Evolutionary conservation across 2,888 invertebrate species (phyloP), one percentile per base, ranked within the genome.

Genomic region (Aplocera efformata): DNA sequence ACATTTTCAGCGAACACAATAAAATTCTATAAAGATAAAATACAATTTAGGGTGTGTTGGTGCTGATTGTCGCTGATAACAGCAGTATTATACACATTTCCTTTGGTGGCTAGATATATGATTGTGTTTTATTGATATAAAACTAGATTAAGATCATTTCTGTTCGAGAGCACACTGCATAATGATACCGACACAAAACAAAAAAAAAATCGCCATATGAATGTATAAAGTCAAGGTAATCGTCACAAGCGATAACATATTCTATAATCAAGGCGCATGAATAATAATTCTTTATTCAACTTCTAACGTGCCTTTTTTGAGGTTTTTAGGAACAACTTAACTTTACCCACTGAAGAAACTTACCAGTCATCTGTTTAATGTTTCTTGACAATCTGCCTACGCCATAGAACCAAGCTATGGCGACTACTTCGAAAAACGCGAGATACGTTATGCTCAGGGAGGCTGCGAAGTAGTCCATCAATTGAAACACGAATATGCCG

Each of bases 391-490:
- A 79, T 58, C 94, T 90, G 40, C 91, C 91, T 0, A 94, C 94
- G 23, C 97, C 97, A 69, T 97, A 98, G 69, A 96, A 94, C 97
- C 97, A 98, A 3, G 96, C 92, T 46, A 98, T 92, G 6, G 94
- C 97, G 36, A 97, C 94, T 32, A 96, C 94, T 90, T 98, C 97
- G 67, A 97, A 97, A 80, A 98, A 97, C 22, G 97, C 97, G 53
- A 97, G 90, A 71, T 96, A 97, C 85, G 97, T 94, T 35, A 97
- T 94, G 38, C 97, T 95, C 60, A 97, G 93, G 28, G 95, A 95
- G 9, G 96, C 96, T n/a, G 97, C 96, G 72, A 96, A 98, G 70
- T 95, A 96, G 73, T 97, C 97, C 90, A 98, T 94, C 54, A 98
- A 75, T 88, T 96, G 96, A 74, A 97, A 96, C 69, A 94, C 93